Evolutionary conservation across 2,888 invertebrate species (phyloP), one percentile per base, ranked within the genome.

Genomic region (Agapostemon virescens): DNA sequence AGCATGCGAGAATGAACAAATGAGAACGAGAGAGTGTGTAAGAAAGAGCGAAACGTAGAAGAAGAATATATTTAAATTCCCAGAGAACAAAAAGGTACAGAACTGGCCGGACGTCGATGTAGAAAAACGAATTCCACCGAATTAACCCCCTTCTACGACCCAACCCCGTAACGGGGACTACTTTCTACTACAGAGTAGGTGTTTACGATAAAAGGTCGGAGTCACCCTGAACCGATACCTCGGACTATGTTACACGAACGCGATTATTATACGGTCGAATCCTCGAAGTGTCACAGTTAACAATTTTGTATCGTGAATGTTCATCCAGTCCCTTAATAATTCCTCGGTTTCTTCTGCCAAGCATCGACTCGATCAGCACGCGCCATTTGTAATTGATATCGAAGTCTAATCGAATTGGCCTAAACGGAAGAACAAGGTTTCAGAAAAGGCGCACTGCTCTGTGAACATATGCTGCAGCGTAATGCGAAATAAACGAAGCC

Each of bases 131-230:
- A 64, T 79, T 74, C 73, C 75, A 77, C 69, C 79, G 71, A 81
- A 81, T 79, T 81, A 79, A 70, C 61, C 61, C 38, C 40, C 69
- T 26, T 38, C 33, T 66, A 71, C 49, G 33, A 30, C 61, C 55
- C 68, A 73, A 3, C 72, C 66, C 77, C 64, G 64, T 75, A 74
- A 82, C 77, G 69, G 64, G 69, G 64, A 82, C 68, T 88, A 88
- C 87, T 86, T 88, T 86, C 85, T 86, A 85, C 83, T 85, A 82
- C 77, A 74, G 74, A 80, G 69, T 84, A 81, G 79, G 81, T 79
- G 82, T 86, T 83, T 79, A 86, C 40, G 58, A 33, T 69, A 73
- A 83, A 66, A 81, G 63, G 45, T 49, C 36, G 45, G 23, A 3
- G 23, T 67, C n/a, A 42, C 33, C 63, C 55, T 64, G 77, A 69